phyloP scores from a whole-genome alignment of 1,140 invertebrate species.

The Drosophila sproati region DNA sequence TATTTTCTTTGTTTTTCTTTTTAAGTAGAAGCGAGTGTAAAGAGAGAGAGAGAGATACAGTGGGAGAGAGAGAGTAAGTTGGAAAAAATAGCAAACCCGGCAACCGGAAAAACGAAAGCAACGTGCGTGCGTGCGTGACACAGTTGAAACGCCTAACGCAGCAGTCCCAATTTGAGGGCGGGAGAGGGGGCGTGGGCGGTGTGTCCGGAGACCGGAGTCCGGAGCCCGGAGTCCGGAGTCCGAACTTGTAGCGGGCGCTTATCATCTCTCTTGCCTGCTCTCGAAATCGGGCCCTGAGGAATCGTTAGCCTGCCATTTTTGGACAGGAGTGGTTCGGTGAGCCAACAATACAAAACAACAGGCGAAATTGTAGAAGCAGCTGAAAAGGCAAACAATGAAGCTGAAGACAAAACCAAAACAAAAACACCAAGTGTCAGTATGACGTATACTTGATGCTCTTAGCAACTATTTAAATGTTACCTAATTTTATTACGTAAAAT shows the following conservation, averaged over 20 bases:
- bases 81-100: constrained; percentile 79
- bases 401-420: constrained; percentile 43
- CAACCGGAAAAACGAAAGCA: constrained; percentile 81
- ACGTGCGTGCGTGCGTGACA: constrained; percentile 82
- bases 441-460: constrained; percentile 2
- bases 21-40: constrained; percentile 39
- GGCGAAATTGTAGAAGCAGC: constrained; percentile 27
- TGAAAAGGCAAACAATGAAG: constrained; percentile 67
- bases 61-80: constrained; percentile 29
- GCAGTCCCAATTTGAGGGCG: constrained; percentile 20
- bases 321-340: constrained; percentile 61
- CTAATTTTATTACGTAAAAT: no score
- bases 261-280: constrained; percentile 32
- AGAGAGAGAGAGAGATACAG: constrained; percentile 24
- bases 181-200: not conserved
- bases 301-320: constrained; percentile 78
- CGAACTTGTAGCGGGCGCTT: not conserved
- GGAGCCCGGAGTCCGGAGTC: not conserved
- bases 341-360: constrained; percentile 66
- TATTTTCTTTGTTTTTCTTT: constrained; percentile 21
- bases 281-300: constrained; percentile 69
- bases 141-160: constrained; percentile 77
- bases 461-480: not conserved
- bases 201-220: not conserved
- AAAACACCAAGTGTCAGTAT: constrained; percentile 3